Evolutionary conservation across 2,888 invertebrate genomes (phyloP).

Genomic region (Parascotia fuliginaria): DNA sequence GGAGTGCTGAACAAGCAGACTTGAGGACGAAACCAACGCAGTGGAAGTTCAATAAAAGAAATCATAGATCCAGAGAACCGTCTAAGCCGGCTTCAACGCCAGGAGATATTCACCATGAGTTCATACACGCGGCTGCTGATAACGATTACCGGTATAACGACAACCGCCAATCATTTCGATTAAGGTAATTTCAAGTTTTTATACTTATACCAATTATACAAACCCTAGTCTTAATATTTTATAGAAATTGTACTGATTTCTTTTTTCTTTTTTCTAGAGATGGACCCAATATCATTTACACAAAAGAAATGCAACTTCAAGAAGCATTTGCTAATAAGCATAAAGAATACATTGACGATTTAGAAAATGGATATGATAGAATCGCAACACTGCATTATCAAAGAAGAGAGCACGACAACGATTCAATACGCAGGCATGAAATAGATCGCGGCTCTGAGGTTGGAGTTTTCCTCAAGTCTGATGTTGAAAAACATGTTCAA

Average conservation of each 20-base stretch:
- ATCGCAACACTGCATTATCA: slow-evolving; percentile 80
- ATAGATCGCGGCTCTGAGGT: slow-evolving; percentile 91
- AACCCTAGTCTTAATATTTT: no score
- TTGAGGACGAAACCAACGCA: slow-evolving; percentile 88
- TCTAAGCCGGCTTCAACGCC: slow-evolving; percentile 80
- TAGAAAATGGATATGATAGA: slow-evolving; percentile 85
- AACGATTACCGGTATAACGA: slow-evolving; percentile 80
- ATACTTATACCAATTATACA: no score
- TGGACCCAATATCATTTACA: slow-evolving; percentile 84
- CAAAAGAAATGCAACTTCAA: slow-evolving; percentile 84
- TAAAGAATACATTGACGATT: slow-evolving; percentile 85
- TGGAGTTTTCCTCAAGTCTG: slow-evolving; percentile 78
- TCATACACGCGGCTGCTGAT: slow-evolving; percentile 76
- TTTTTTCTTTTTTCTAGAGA: slow-evolving; percentile 63
- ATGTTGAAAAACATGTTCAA: slow-evolving; percentile 59
- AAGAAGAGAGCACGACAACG: slow-evolving; percentile 87
- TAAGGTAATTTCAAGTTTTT: slow-evolving; percentile 57
- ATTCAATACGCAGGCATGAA: slow-evolving; percentile 91
- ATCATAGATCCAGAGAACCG: slow-evolving; percentile 81
- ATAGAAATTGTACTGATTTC: no score
- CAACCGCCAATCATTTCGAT: slow-evolving; percentile 71
- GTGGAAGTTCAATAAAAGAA: slow-evolving; percentile 91
- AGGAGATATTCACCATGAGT: slow-evolving; percentile 77
- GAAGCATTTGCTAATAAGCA: slow-evolving; percentile 80
- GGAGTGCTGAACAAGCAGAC: slow-evolving; percentile 92